Conservation (phyloP, 2,888 invertebrate genomes). For the Pseudanteris insignis region DNA sequence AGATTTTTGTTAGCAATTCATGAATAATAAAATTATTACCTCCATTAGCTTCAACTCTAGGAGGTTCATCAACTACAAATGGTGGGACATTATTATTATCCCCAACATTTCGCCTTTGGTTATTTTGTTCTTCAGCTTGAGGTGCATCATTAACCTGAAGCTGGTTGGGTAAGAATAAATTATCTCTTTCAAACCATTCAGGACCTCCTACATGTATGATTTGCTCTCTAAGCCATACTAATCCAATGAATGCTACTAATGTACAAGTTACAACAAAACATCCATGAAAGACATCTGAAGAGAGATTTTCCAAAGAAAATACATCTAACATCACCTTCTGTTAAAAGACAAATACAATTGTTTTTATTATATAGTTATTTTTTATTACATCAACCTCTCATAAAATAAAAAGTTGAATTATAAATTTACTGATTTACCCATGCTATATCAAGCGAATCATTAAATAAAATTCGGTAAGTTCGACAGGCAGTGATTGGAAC, state of each 20-base stretch:
- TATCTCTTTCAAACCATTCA: slow-evolving; percentile 90
- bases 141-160: slow-evolving; percentile 51
- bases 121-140: slow-evolving; percentile 50
- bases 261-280: slow-evolving; percentile 97
- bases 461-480: slow-evolving; percentile 92
- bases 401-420: no score
- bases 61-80: slow-evolving; percentile 61
- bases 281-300: slow-evolving; percentile 94
- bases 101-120: slow-evolving; percentile 54
- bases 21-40: no score
- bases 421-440: slow-evolving; percentile 62
- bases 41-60: slow-evolving; percentile 55
- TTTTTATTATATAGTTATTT: no score
- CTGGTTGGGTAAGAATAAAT: slow-evolving; percentile 60
- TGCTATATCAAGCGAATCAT: slow-evolving; percentile 86
- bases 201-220: slow-evolving; percentile 97
- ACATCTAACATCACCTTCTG: slow-evolving; percentile 90
- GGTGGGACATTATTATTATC: slow-evolving; percentile 66
- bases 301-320: slow-evolving; percentile 90
- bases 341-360: no score
- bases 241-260: slow-evolving; percentile 92
- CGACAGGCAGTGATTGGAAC: slow-evolving; percentile 96
- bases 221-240: slow-evolving; percentile 98
- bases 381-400: no score
- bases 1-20: no score